Evolutionary conservation across 1,140 invertebrate species (phyloP), one percentile per base, ranked within the genome.

Genomic region (Acromyrmex charruanus): DNA sequence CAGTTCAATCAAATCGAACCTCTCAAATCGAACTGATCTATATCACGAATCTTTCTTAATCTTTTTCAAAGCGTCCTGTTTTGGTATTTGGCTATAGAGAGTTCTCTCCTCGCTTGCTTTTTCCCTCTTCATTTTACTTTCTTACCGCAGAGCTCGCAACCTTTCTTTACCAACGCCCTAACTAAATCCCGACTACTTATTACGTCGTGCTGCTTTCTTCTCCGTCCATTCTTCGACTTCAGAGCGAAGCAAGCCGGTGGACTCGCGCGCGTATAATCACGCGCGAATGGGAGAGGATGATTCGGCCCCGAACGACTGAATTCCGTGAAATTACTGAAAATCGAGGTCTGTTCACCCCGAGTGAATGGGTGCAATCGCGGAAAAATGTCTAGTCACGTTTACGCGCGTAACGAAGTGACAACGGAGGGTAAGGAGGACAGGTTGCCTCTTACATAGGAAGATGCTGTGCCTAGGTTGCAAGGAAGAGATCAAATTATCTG

Each of bases 1-100:
- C 86, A 94, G 91, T 94, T 94, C 92, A 93, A 94, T 94, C 93
- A 93, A 94, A 93, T 94, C 90, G 90, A 93, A 88, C 91, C 93
- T 93, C 91, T 92, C 91, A 88, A 90, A 93, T 61, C 61, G 61
- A 63, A 63, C 92, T 88, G 89, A 86, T 91, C 86, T 89, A 85
- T 86, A 75, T 74, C 69, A 75, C 39, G 28, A 61, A 28, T 84
- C 55, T 75, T 49, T 35, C 35, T 58, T 74, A 49, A 31, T 66
- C 68, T 74, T 82, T 74, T 63, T 61, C 55, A 39, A 31, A 75
- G 25, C 39, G 55, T 49, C 35, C 66, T n/a, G 39, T 21, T 71
- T 12, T 51, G 18, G 10, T 44, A 75, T 74, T 82, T 51, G 69
- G n/a, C 69, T 18, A 39, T 18, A 18, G 14, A 21, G 12, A 21